Percentiles rank a stretch among this genome's conserved stretches.
Conservation (phyloP, 2,797 vertebrate species). For the Agapornis canus region DNA sequence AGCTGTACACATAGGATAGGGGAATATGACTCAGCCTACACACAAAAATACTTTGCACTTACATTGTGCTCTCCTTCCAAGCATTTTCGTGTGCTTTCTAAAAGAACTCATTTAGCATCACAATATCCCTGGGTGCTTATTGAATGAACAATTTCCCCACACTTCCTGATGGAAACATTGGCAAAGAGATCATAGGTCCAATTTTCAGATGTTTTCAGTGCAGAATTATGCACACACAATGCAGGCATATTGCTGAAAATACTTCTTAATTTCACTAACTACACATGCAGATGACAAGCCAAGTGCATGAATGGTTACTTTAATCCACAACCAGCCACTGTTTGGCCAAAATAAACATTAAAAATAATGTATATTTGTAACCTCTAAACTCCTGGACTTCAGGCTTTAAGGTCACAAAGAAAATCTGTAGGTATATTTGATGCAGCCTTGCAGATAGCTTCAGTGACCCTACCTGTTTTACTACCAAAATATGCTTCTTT, state of each 20-base stretch:
- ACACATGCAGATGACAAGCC: neutral
- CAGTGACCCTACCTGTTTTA: neutral
- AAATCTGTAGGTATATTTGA: neutral
- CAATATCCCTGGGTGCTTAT: neutral
- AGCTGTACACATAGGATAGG: neutral
- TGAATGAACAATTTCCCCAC: neutral
- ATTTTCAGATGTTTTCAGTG: neutral
- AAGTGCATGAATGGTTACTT: neutral
- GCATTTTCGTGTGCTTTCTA: neutral
- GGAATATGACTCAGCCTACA: neutral
- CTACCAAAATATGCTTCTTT: neutral
- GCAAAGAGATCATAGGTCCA: neutral
- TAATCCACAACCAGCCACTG: neutral
- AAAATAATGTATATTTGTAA: neutral
- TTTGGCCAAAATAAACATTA: neutral
- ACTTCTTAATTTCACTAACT: neutral
- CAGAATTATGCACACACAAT: neutral
- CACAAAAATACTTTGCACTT: neutral
- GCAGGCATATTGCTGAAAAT: neutral
- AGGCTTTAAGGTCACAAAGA: neutral
- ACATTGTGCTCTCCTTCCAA: neutral
- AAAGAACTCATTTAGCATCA: neutral
- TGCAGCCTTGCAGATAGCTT: neutral
- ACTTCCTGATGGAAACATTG: neutral
- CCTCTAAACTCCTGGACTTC: neutral